phyloP scores from a whole-genome alignment of 1,140 invertebrate species.

The Belonocnema kinseyi region DNA sequence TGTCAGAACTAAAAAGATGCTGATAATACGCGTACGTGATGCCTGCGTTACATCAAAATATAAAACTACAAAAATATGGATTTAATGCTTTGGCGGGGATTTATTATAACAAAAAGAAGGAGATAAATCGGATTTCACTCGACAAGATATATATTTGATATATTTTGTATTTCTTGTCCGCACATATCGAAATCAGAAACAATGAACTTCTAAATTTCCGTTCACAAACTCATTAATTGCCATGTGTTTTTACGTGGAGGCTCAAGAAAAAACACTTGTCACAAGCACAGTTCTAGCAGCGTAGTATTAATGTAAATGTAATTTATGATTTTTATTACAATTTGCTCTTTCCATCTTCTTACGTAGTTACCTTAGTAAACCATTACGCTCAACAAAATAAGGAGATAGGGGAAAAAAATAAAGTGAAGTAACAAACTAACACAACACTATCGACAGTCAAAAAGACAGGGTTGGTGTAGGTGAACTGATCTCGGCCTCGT shows the following conservation, averaged over 20 bases:
- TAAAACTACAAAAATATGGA: too few species aligned
- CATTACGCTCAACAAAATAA: not conserved
- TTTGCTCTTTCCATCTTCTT: slow-evolving; percentile 56
- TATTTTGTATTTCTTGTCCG: too few species aligned
- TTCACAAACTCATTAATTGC: not conserved
- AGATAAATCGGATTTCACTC: too few species aligned
- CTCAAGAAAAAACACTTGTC: slow-evolving; percentile 56
- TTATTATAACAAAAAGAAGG: too few species aligned
- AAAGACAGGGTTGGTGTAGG: slow-evolving; percentile 41
- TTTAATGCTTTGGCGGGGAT: too few species aligned
- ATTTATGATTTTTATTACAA: slow-evolving; percentile 59
- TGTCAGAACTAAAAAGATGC: too few species aligned
- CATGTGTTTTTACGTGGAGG: not conserved
- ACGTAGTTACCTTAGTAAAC: not conserved
- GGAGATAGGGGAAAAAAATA: slow-evolving; percentile 24
- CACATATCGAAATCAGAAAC: too few species aligned
- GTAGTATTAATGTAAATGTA: slow-evolving; percentile 59
- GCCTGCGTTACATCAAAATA: too few species aligned
- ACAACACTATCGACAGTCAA: not conserved
- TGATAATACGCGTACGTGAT: too few species aligned
- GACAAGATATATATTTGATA: too few species aligned
- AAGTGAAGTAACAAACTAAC: slow-evolving; percentile 1
- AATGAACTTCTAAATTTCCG: too few species aligned
- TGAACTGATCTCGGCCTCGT: slow-evolving; percentile 66
- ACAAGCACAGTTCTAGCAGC: slow-evolving; percentile 72